These are phyloP conservation scores for Carduelis carduelis DNA, from an alignment of 2,797 vertebrate genomes.

Conservation along the genomic window DNA sequence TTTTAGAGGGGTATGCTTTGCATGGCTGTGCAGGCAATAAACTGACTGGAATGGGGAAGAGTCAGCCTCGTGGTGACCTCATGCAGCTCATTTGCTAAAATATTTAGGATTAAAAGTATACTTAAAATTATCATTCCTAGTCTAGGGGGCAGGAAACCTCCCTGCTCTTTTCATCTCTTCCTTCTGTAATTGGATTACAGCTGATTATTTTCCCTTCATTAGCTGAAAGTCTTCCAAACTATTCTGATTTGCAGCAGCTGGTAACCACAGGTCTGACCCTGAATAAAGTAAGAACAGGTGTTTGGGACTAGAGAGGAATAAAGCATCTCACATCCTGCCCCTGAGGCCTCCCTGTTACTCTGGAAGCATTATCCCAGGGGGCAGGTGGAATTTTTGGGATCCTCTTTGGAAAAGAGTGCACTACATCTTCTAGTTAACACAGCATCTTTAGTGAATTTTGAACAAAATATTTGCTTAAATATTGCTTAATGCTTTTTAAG, in stretches of 20 bases:
- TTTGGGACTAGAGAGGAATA: background rate
- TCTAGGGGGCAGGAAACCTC: background rate
- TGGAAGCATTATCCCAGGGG: background rate
- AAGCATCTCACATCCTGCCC: accelerated
- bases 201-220: background rate
- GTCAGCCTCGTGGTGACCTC: constrained; percentile 21
- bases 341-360: background rate
- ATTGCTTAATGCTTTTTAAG: background rate
- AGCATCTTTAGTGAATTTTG: background rate
- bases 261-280: background rate
- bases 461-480: background rate
- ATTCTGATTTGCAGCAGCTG: background rate
- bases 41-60: constrained; percentile 25
- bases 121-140: constrained; percentile 49
- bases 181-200: background rate
- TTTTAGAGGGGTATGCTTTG: constrained; percentile 22
- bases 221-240: background rate
- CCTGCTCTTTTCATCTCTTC: background rate
- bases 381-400: background rate
- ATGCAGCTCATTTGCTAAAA: constrained; percentile 52
- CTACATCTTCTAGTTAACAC: background rate
- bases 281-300: background rate
- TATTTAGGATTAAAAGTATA: constrained; percentile 51
- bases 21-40: constrained; percentile 21
- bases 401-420: background rate